These are phyloP conservation scores for Hedya salicella DNA, from an alignment of 2,888 invertebrate genomes.

Conservation along the genomic window DNA sequence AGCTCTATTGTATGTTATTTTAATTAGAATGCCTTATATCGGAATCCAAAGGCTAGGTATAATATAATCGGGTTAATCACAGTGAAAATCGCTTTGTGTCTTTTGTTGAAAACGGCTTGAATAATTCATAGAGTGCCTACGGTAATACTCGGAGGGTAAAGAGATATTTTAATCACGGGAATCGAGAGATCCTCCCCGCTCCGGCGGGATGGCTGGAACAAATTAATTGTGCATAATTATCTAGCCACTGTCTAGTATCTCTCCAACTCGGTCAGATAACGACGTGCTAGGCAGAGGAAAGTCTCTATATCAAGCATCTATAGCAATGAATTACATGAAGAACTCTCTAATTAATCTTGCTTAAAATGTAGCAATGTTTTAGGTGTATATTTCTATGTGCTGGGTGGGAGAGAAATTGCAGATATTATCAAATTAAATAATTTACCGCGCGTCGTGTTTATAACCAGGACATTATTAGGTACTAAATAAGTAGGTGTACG, in stretches of 20 bases:
- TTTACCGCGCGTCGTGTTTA: background rate
- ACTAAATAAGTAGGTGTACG: too few relatives aligned
- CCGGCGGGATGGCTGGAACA: conserved; percentile 28
- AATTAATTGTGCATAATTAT: conserved; percentile 44
- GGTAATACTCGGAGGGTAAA: conserved; percentile 45
- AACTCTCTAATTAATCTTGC: conserved; percentile 8
- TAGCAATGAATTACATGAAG: background rate
- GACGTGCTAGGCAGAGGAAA: conserved; percentile 18
- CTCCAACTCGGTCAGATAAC: conserved; percentile 18
- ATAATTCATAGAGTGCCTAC: conserved; percentile 45
- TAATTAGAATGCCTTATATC: conserved; percentile 34
- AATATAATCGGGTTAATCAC: conserved; percentile 43
- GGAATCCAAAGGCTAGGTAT: conserved; percentile 27
- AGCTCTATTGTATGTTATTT: conserved; percentile 36
- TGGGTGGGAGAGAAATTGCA: conserved; percentile 4
- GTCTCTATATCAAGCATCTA: conserved; percentile 2
- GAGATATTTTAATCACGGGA: conserved; percentile 46
- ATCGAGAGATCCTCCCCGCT: conserved; percentile 33
- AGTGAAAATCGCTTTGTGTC: conserved; percentile 42
- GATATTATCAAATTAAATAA: conserved; percentile 9
- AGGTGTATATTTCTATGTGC: conserved; percentile 3
- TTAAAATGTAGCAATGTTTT: conserved; percentile 16
- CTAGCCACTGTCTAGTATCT: conserved; percentile 39
- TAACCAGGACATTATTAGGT: background rate
- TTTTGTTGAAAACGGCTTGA: conserved; percentile 42